Base-by-base conservation (phyloP, 2,113 vertebrate species). In the Xenopus borealis region DNA sequence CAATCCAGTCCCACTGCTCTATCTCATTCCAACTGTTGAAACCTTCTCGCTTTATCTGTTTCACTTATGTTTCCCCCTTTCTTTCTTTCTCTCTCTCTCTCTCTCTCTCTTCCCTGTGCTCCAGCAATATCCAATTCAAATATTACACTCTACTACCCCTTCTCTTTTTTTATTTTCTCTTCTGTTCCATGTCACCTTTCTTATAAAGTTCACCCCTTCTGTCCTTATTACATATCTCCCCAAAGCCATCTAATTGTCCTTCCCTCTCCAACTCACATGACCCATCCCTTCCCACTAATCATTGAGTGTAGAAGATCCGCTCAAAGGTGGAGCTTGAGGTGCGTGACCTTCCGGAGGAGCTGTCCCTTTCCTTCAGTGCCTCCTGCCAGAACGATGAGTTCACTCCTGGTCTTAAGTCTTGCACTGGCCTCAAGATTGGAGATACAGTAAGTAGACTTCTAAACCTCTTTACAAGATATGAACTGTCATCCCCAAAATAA, bases 301-400 rank as follows among this genome's bases (percentile, higher is more conserved):
- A 11, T 12, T 20, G 61, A 70, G 59, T 13, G 52, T 80, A 99
- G 97, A 95, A 91, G 91, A 99, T 99, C 74, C 95, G 96, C 59
- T 98, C 97, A 47, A 94, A 93, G 85, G 92, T 98, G 45, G 94
- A 98, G 79, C 85, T 99, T 79, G 96, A 98, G 82, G 79, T 96
- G 1, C 81, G 91, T 10, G 92, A 86, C 44, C 92, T 97, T 40
- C 97, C 97, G 0, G 91, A 97, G 13, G 97, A 98, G 80, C 71
- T 99, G 76, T 91, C 93, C 14, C 85, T 99, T 1, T 89, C 88
- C 65, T 96, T 95, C 86, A 96, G 94, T 0, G 96, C 97, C 75
- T 94, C 91, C 9, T 99, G 97, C 79, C 85, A 94, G 62, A 92
- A 95, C 1, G 82, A 89, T 0, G 90, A 96, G 68, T 72, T 95